phyloP scores from a whole-genome alignment of 1,140 invertebrate genomes.

The Cecropterus lyciades region DNA sequence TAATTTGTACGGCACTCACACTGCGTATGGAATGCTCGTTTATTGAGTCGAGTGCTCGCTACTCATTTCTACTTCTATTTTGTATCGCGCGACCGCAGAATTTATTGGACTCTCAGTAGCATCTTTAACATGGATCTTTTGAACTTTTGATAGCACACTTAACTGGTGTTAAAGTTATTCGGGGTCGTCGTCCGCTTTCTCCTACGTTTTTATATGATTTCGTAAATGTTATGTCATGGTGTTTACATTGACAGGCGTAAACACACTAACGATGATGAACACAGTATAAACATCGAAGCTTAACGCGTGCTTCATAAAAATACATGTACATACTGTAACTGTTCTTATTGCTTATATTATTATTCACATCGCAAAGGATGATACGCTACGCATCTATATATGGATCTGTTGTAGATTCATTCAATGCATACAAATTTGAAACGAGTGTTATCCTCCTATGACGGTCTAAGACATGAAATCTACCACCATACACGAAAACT shows the following conservation, averaged over 20 bases:
- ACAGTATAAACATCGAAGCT: conserved; percentile 8
- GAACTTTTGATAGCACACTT: conserved; percentile 47
- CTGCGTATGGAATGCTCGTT: conserved; percentile 51
- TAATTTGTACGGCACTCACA: conserved; percentile 63
- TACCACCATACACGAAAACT: conserved; percentile 25
- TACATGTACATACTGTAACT: conserved; percentile 38
- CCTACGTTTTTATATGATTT: conserved; percentile 52
- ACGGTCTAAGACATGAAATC: conserved; percentile 31
- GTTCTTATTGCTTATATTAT: conserved; percentile 46
- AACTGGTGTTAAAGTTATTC: conserved; percentile 54
- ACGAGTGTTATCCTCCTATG: conserved; percentile 35
- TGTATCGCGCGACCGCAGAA: conserved; percentile 42
- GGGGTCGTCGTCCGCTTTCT: conserved; percentile 70
- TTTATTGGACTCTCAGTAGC: conserved; percentile 31
- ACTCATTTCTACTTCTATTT: conserved; percentile 18
- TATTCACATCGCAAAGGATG: conserved; percentile 44
- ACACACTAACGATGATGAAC: conserved; percentile 16
- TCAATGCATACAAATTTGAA: conserved; percentile 51
- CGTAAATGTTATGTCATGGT: conserved; percentile 60
- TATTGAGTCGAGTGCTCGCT: conserved; percentile 15
- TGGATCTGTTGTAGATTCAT: conserved; percentile 50
- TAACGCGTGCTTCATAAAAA: conserved; percentile 22
- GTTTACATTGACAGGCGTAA: conserved; percentile 23
- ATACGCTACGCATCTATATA: conserved; percentile 50
- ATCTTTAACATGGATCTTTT: conserved; percentile 40